Percentiles rank a stretch among this genome's conserved stretches.
Evolutionary conservation across 2,888 invertebrate species (phyloP).

Genomic region (Tuta absoluta): DNA sequence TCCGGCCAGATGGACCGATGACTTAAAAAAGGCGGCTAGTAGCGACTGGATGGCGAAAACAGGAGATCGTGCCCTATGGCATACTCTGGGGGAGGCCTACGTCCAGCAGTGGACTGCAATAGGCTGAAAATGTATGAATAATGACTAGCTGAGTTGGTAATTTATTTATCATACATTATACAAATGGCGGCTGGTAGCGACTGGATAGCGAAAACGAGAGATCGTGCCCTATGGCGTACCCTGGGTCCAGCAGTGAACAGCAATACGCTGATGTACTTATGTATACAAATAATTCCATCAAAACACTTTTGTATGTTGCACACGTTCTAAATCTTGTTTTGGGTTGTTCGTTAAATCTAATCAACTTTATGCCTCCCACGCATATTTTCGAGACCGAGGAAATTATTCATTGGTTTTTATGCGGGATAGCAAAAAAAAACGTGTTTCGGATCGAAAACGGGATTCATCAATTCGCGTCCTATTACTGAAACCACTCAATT

Average conservation of each 20-base stretch:
- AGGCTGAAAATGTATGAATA: not conserved
- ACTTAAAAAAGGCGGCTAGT: too few relatives aligned
- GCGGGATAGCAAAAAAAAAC: not conserved
- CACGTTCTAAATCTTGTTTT: conserved; percentile 18
- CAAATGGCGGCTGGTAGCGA: too few relatives aligned
- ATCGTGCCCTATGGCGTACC: too few relatives aligned
- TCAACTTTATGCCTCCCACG: conserved; percentile 25
- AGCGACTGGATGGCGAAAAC: too few relatives aligned
- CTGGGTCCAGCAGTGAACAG: too few relatives aligned
- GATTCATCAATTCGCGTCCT: not conserved
- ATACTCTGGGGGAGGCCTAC: too few relatives aligned
- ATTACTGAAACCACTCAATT: not conserved
- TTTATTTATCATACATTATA: not conserved
- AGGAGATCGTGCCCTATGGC: too few relatives aligned
- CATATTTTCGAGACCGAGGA: not conserved
- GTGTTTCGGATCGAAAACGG: not conserved
- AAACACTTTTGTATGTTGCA: not conserved
- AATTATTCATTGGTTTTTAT: conserved; percentile 21
- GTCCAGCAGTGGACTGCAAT: too few relatives aligned
- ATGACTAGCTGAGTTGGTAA: not conserved
- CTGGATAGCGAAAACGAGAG: too few relatives aligned
- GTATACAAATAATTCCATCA: not conserved
- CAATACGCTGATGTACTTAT: too few relatives aligned
- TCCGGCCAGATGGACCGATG: too few relatives aligned
- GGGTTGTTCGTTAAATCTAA: conserved; percentile 22